Conservation (phyloP, 2,113 vertebrate genomes). For the Lontra canadensis region DNA sequence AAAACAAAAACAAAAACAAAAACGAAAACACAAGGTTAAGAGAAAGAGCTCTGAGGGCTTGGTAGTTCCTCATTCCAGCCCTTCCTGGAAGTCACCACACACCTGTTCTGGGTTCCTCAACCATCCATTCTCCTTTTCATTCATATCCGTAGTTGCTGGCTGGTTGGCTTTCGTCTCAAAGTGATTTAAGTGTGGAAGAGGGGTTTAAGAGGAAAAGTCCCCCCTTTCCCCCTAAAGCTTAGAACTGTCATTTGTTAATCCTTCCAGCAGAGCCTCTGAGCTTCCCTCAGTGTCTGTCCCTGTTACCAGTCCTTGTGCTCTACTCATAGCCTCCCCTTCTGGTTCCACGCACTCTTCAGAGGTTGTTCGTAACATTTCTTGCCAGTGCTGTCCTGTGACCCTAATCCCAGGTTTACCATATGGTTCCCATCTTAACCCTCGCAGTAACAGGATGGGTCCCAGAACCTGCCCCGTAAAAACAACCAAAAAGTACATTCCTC, state of each 20-base stretch:
- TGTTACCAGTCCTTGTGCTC: fast-evolving
- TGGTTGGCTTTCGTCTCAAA: neutral
- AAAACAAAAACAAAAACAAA: neutral
- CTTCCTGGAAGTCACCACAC: neutral
- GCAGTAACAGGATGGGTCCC: too few species aligned
- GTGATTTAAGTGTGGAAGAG: neutral
- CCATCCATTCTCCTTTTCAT: neutral
- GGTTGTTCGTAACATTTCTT: neutral
- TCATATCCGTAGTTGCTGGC: neutral
- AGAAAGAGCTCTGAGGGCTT: neutral
- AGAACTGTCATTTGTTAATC: neutral
- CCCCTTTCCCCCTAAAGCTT: neutral
- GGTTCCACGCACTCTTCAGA: neutral
- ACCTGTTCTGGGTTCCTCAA: neutral
- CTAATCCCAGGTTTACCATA: neutral
- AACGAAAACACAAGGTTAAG: neutral
- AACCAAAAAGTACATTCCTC: neutral
- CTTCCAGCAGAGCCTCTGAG: neutral
- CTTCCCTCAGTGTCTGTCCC: neutral
- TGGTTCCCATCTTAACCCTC: neutral
- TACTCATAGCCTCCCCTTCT: neutral
- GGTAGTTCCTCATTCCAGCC: too few species aligned
- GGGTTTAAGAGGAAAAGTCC: neutral
- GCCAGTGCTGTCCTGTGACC: neutral
- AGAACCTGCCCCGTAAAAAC: neutral